phyloP scores from a whole-genome alignment of 1,140 invertebrate genomes.

The Lepidurus arcticus region DNA sequence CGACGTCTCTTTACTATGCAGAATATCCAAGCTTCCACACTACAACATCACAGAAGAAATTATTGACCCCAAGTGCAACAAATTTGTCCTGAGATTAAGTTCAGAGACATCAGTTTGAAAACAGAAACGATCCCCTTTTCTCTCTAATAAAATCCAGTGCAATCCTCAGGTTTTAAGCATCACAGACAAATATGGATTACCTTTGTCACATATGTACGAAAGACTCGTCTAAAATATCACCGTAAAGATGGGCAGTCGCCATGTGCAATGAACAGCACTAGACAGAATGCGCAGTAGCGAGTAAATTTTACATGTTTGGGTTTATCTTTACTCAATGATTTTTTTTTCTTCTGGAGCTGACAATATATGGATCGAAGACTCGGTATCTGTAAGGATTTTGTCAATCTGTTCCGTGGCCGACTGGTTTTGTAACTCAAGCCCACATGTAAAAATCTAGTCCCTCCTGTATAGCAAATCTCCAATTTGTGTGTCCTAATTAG shows the following conservation, averaged over 20 bases:
- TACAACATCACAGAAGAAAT: constrained; percentile 92
- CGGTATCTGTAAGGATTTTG: background rate
- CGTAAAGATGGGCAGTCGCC: too few species aligned
- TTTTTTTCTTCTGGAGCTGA: background rate
- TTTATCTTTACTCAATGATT: too few species aligned
- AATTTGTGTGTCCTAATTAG: background rate
- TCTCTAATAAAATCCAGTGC: background rate
- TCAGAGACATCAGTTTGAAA: constrained; percentile 89
- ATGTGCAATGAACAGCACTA: too few species aligned
- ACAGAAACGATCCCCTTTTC: background rate
- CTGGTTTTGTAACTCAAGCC: background rate
- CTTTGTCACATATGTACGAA: background rate
- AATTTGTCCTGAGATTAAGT: constrained; percentile 87
- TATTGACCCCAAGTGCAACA: constrained; percentile 89
- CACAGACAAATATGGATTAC: background rate
- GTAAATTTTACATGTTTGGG: too few species aligned
- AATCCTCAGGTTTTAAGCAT: background rate
- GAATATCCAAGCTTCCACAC: constrained; percentile 76
- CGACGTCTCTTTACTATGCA: constrained; percentile 85
- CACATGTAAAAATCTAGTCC: background rate
- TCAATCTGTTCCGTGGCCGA: background rate
- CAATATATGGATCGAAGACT: background rate
- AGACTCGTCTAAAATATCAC: too few species aligned
- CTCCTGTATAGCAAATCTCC: background rate
- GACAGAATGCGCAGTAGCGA: too few species aligned